Evolutionary conservation across 2,113 vertebrate species (phyloP).

Genomic region (Macquaria ambigua): DNA sequence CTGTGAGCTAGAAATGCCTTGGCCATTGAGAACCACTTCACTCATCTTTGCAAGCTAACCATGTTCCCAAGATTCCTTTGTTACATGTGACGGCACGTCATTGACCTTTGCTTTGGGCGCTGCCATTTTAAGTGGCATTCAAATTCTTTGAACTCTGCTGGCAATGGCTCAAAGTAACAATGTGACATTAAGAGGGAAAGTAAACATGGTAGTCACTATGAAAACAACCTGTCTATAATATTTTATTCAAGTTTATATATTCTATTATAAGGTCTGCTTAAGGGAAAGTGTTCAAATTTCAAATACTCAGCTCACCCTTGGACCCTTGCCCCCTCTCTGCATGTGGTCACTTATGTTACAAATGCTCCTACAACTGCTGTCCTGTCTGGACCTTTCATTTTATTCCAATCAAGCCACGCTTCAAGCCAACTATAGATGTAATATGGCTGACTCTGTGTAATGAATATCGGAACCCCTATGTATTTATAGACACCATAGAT

Average conservation of each 20-base stretch:
- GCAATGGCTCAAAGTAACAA: background rate
- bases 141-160: background rate
- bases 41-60: background rate
- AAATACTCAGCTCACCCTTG: background rate
- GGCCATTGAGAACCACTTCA: background rate
- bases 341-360: background rate
- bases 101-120: background rate
- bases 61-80: background rate
- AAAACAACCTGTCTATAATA: background rate
- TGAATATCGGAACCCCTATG: conserved; percentile 35
- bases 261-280: background rate
- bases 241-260: background rate
- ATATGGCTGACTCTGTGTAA: conserved; percentile 52
- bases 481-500: conserved; percentile 68
- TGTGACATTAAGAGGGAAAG: background rate
- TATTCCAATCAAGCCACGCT: background rate
- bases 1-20: background rate
- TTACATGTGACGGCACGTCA: background rate
- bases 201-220: background rate
- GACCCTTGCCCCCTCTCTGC: background rate
- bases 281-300: conserved; percentile 8
- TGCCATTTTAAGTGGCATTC: background rate
- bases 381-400: background rate
- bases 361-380: background rate
- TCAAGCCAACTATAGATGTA: conserved; percentile 12